Conservation (phyloP, 2,888 invertebrate species). For the Tetropium fuscum region DNA sequence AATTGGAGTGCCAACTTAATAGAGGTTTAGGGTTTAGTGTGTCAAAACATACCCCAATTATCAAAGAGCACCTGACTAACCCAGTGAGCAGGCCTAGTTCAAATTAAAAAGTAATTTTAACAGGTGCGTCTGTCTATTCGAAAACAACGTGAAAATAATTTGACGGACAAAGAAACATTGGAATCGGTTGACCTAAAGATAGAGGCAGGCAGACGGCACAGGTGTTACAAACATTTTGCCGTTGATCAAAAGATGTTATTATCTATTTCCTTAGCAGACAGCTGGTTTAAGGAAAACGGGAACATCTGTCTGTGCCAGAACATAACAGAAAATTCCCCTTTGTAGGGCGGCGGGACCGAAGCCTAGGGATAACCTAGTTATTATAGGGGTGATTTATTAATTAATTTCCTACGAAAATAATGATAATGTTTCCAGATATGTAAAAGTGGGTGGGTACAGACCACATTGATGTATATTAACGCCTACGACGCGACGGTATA, state of each 20-base stretch:
- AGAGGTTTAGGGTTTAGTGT: too few species aligned
- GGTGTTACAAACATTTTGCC: constrained; percentile 42
- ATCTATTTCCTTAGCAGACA: constrained; percentile 52
- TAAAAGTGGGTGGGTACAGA: too few species aligned
- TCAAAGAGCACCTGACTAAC: constrained; percentile 14
- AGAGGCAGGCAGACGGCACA: constrained; percentile 35
- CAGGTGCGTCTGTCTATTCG: constrained; percentile 13
- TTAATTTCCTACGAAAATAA: too few species aligned
- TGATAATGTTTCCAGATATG: too few species aligned
- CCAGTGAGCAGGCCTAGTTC: not conserved
- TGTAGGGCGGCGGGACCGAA: not conserved
- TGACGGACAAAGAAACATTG: constrained; percentile 12
- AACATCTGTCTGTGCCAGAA: constrained; percentile 46
- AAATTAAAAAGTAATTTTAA: constrained; percentile 14
- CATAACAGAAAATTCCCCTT: constrained; percentile 15
- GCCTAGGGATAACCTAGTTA: constrained; percentile 32
- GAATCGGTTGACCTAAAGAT: constrained; percentile 13
- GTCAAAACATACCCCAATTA: not conserved
- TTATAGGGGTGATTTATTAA: constrained; percentile 12
- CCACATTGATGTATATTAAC: too few species aligned
- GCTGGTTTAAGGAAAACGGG: constrained; percentile 46
- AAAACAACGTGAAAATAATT: constrained; percentile 6
- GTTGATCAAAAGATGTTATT: constrained; percentile 52
- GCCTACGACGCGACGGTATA: too few species aligned
- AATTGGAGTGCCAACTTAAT: too few species aligned